phyloP scores from a whole-genome alignment of 1,140 invertebrate genomes.

The Samia ricini region DNA sequence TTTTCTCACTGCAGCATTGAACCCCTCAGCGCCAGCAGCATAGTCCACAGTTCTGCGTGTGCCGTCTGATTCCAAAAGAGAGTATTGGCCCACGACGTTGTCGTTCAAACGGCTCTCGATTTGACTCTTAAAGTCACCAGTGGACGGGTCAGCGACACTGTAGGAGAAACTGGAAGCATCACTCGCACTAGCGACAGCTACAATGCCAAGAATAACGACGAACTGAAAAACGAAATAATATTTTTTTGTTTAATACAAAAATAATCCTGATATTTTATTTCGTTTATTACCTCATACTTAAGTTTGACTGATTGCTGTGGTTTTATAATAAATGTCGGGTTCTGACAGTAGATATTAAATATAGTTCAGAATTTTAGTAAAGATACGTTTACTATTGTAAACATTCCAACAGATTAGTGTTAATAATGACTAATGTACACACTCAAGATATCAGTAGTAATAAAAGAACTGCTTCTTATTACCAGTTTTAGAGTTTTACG shows the following conservation, averaged over 20 bases:
- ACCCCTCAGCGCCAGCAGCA: slow-evolving; percentile 64
- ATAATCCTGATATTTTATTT: background rate
- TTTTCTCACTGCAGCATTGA: slow-evolving; percentile 71
- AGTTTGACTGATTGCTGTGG: background rate
- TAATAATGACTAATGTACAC: too few relatives aligned
- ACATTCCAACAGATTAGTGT: too few relatives aligned
- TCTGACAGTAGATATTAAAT: background rate
- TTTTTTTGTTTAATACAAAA: background rate
- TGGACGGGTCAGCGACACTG: slow-evolving; percentile 72
- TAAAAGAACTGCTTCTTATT: too few relatives aligned
- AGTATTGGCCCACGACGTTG: slow-evolving; percentile 75
- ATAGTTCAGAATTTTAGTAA: too few relatives aligned
- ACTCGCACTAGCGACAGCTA: slow-evolving; percentile 34
- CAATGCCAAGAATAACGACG: slow-evolving; percentile 43
- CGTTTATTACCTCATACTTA: background rate
- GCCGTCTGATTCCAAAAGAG: slow-evolving; percentile 70
- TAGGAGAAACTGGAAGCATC: slow-evolving; percentile 59
- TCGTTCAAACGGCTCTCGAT: slow-evolving; percentile 74
- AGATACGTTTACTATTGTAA: too few relatives aligned
- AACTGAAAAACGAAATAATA: slow-evolving; percentile 37
- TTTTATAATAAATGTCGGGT: too few relatives aligned
- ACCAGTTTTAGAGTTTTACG: too few relatives aligned
- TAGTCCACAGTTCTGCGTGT: slow-evolving; percentile 72
- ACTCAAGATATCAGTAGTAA: too few relatives aligned
- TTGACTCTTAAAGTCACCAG: slow-evolving; percentile 74